Base-by-base conservation (phyloP, 2,888 invertebrate species). In the Argyresthia albistria region DNA sequence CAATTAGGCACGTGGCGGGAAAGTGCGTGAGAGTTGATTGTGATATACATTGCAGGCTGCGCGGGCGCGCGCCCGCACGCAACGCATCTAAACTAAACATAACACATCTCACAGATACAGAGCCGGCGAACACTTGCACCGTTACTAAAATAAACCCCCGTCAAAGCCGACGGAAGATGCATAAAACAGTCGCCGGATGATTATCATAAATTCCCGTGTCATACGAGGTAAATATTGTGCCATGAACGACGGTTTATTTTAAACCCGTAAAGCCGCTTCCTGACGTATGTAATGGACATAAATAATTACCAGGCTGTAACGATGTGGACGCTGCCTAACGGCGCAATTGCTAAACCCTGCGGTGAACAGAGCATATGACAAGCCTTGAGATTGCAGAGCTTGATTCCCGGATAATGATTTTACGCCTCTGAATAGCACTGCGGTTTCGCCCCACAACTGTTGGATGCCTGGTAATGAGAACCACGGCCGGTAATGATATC, bases 11-110 rank as follows among this genome's bases (percentile, higher is more conserved):
- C 64, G 42, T 16, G 60, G 62, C 63, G 74, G 69, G 76, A 78
- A 77, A 80, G 74, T 73, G 74, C 71, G 78, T 75, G 76, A 77
- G 77, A 80, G 77, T 74, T 78, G 76, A 76, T 76, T 76, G 70
- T 77, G 67, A 73, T 73, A 75, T 69, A 69, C 66, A 69, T 67
- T 65, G 64, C 67, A 55, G 60, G 60, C 61, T n/a, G n/a, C n/a
- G 58, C 65, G 70, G 25, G 25, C 25, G 25, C 72, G 69, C 68
- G 60, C 65, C 65, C 70, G 64, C 36, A 51, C 43, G 56, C 56
- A 60, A 60, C 59, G 25, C 25, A 25, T 25, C 3, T 25, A 58
- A 66, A 65, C 65, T 65, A 65, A 62, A 73, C 62, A 55, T 51
- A 58, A 62, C 61, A 64, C 65, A 64, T 68, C 62, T 63, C 60